These are phyloP conservation scores for Phalacrocorax pelagicus DNA, from an alignment of 2,113 vertebrate genomes.

Conservation along the genomic window DNA sequence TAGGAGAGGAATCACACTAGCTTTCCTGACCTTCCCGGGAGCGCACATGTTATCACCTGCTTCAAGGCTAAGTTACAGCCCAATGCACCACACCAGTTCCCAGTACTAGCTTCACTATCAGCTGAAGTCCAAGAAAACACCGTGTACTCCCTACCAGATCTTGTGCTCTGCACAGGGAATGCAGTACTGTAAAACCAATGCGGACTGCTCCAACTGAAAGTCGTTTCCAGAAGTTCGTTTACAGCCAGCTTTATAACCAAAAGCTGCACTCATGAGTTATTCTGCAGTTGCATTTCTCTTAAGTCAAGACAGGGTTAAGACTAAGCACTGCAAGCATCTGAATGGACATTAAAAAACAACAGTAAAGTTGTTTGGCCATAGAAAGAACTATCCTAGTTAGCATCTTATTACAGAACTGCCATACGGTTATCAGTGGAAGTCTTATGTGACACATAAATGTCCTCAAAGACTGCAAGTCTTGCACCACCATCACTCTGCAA, in stretches of 20 bases:
- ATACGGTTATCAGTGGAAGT: not conserved
- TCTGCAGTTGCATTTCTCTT: not conserved
- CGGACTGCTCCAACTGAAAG: rapidly evolving
- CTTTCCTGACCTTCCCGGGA: not conserved
- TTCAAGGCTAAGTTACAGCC: not conserved
- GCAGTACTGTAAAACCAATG: not conserved
- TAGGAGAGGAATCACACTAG: not conserved
- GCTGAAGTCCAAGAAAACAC: not conserved
- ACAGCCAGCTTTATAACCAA: not conserved
- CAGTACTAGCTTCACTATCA: not conserved
- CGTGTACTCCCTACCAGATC: not conserved
- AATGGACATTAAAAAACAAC: not conserved
- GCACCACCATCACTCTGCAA: not conserved
- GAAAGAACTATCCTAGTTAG: not conserved
- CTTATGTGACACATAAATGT: not conserved
- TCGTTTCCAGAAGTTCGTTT: not conserved
- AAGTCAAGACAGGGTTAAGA: not conserved
- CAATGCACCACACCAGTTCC: not conserved
- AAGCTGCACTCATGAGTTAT: not conserved
- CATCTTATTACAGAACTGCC: not conserved
- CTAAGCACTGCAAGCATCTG: not conserved
- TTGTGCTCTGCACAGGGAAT: not conserved
- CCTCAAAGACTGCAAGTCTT: not conserved
- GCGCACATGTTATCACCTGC: not conserved
- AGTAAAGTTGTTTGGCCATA: not conserved